A percentile compares a stretch with the other conserved stretches of the same genome.
Evolutionary conservation across 2,888 invertebrate genomes (phyloP).

Genomic region (Tethea ocularis): DNA sequence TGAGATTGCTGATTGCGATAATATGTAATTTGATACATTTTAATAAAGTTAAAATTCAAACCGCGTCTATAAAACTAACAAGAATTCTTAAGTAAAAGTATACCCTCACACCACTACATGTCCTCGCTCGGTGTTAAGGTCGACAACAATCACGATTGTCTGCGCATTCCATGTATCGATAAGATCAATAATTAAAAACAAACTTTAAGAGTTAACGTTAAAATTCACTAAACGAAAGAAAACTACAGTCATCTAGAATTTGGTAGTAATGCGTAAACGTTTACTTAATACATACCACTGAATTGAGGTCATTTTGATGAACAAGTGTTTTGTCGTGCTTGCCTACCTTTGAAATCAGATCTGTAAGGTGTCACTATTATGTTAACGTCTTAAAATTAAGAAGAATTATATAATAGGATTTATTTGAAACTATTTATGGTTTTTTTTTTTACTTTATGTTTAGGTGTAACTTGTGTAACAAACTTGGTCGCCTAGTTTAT

Average conservation of each 20-base stretch:
- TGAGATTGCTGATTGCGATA: not conserved
- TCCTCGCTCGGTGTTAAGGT: slow-evolving; percentile 72
- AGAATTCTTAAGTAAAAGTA: slow-evolving; percentile 52
- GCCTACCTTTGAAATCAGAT: not conserved
- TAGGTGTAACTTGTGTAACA: no score
- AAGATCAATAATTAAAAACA: slow-evolving; percentile 8
- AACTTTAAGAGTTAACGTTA: not conserved
- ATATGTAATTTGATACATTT: not conserved
- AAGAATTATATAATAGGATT: no score
- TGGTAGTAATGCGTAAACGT: not conserved
- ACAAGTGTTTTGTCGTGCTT: not conserved
- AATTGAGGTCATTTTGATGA: slow-evolving; percentile 2
- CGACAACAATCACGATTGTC: slow-evolving; percentile 72
- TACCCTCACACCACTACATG: slow-evolving; percentile 53
- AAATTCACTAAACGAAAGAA: not conserved
- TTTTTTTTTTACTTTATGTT: no score
- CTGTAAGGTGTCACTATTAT: not conserved
- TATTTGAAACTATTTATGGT: no score
- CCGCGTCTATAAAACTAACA: not conserved
- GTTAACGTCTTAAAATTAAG: not conserved
- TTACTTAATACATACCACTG: not conserved
- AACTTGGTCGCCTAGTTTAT: no score
- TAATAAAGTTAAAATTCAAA: not conserved
- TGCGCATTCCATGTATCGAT: slow-evolving; percentile 42
- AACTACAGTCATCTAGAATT: not conserved